Conservation (phyloP, 2,888 invertebrate species). For the Cordilura impudica region DNA sequence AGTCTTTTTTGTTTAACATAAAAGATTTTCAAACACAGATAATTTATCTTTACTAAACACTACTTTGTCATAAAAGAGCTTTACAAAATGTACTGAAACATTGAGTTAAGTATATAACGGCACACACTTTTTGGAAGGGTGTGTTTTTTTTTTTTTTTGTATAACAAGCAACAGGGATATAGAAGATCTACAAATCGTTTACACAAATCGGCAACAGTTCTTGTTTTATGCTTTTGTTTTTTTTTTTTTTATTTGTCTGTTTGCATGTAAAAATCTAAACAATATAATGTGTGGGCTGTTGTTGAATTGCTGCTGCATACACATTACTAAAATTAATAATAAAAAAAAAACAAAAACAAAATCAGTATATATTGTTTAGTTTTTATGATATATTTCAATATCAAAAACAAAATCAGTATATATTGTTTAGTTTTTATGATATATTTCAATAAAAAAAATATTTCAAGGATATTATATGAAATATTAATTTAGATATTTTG, state of each 20-base stretch:
- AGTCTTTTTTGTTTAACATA: not conserved
- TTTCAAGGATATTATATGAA: no score
- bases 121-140: not conserved
- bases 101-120: no score
- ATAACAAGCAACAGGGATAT: not conserved
- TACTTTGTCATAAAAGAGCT: not conserved
- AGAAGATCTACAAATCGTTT: not conserved
- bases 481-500: no score
- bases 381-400: no score
- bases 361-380: no score
- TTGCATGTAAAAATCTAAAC: not conserved
- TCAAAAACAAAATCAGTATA: no score
- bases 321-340: no score
- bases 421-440: no score
- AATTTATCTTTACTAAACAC: conserved; percentile 39
- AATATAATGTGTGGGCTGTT: not conserved
- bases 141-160: not conserved
- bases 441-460: no score
- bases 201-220: not conserved
- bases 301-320: no score
- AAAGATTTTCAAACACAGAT: not conserved
- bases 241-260: not conserved
- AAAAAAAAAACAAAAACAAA: not conserved
- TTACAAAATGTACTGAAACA: not conserved
- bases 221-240: not conserved